Evolutionary conservation across 2,113 vertebrate species (phyloP), one percentile per base, ranked within the genome.

Genomic region (Thalassarche chlororhynchos): DNA sequence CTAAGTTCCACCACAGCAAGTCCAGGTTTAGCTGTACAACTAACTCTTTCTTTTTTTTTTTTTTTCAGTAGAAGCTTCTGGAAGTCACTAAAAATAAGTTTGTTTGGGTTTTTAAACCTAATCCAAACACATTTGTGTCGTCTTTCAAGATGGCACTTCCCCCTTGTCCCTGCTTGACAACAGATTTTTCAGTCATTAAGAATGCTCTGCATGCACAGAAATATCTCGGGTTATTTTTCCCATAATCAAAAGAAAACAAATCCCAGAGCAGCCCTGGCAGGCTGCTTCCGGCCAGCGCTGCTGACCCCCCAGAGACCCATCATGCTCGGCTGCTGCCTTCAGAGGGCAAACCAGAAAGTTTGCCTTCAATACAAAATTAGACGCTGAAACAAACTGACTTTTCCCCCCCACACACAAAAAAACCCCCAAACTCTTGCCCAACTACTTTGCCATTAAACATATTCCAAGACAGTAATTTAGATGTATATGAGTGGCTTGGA

Each of bases 201-300:
- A 97, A 96, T 96, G 94, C 88, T 96, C 78, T 91, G 86, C 23
- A 57, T 81, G 94, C 89, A 91, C 95, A 91, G 96, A 97, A 97
- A 96, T 90, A 96, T 87, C 92, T 94, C 4, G 52, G 71, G 49
- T 84, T 93, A 54, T 94, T 97, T 97, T 97, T 97, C 97, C 96
- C 97, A 97, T 97, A 96, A 96, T 96, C 94, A 86, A 96, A 95
- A 90, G 93, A 78, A 94, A 95, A 97, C 92, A 97, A 95, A 96
- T 95, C 96, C 90, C 93, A 90, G 92, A 97, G 92, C 93, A 95
- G 93, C 29, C 71, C 84, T 91, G 91, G 91, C 94, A 97, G 95
- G 94, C 94, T 0, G 0, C 87, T 94, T 97, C 93, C 87, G 76
- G 91, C 71, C 95, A 34, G 70, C 54, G 0, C 76, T 2, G 12